Evolutionary conservation across 1,140 invertebrate genomes (phyloP), one percentile per base, ranked within the genome.

Genomic region (Harpegnathos saltator): DNA sequence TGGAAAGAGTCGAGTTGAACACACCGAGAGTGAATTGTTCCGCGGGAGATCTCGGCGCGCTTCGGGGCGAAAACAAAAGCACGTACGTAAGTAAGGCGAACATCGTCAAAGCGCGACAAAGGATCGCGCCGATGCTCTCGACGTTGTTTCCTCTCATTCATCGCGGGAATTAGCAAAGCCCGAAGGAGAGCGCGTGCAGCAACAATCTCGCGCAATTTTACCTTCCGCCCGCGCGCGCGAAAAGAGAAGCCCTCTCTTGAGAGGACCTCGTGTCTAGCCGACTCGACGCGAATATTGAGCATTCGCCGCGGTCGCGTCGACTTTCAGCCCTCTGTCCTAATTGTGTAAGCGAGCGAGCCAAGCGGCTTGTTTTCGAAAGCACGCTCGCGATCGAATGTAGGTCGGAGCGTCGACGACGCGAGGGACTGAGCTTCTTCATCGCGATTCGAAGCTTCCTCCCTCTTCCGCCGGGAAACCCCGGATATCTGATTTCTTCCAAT

Each of bases 351-450:
- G 65, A 68, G 63, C 74, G 38, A 5, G 5, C 1, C 66, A 52
- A 68, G 63, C 74, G 38, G 74, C 75, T 71, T 80, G 75, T 80
- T 80, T 65, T 80, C 66, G 65, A 71, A 80, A 65, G 33, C 19
- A 1, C 61, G n/a, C n/a, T n/a, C n/a, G n/a, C 74, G 63, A 56
- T 78, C 65, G 75, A 80, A 71, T 80, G 33, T 80, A 80, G 75
- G 75, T 80, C 75, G 75, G 63, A 50, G 9, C 38, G 38, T 11
- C 50, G 33, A 54, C n/a, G 74, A 54, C n/a, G 74, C 48, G 63
- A 78, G 15, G 29, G 29, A 33, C 22, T 22, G 63, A 78, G 26
- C 50, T 65, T 75, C 62, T 78, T 29, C 52, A 33, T 26, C 62
- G 33, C 50, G 19, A 58, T 26, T 29, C 29, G 19, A 17, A n/a